Evolutionary conservation across 2,888 invertebrate species (phyloP), one percentile per base, ranked within the genome.

Genomic region (Palloptera scutellata): DNA sequence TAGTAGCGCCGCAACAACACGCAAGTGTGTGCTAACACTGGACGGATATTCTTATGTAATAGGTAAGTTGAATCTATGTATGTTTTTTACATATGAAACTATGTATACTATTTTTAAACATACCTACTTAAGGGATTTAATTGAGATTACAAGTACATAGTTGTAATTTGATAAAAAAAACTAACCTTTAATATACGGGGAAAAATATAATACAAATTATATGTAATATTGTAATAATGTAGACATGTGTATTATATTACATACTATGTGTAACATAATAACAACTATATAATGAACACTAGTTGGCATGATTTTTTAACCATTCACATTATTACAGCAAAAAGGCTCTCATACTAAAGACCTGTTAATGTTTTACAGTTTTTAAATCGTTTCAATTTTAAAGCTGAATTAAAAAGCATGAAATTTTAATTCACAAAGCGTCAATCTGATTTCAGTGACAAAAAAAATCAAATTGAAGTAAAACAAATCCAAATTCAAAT

Each of bases 41-140:
- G 94, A 94, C 84, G 94, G 94, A 78, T 94, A 93, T 86, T 92
- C 92, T 73, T 94, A 94, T 86, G 93, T 94, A 77, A 94, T 94
- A 87, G 94, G 94, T 94, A 86, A 90, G 91, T 87, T 30, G 6
- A 30, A 30, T 30, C 30, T 6, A 4, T 30, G n/a, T n/a, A n/a
- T 59, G 30, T 19, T 59, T 65, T 20, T n/a, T n/a, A n/a, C n/a
- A n/a, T n/a, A n/a, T n/a, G n/a, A n/a, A n/a, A n/a, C n/a, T n/a
- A n/a, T n/a, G n/a, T n/a, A n/a, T n/a, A n/a, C n/a, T n/a, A n/a
- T n/a, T n/a, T n/a, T n/a, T 30, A 30, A 30, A 30, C 30, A 30
- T 6, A 30, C 30, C 30, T 30, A 30, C 30, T 30, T 30, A 30
- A 48, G 8, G 8, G 17, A 17, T 54, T 54, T 54, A 4, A 54